Base-by-base conservation (phyloP, 2,797 vertebrate species). In the Melopsittacus undulatus region DNA sequence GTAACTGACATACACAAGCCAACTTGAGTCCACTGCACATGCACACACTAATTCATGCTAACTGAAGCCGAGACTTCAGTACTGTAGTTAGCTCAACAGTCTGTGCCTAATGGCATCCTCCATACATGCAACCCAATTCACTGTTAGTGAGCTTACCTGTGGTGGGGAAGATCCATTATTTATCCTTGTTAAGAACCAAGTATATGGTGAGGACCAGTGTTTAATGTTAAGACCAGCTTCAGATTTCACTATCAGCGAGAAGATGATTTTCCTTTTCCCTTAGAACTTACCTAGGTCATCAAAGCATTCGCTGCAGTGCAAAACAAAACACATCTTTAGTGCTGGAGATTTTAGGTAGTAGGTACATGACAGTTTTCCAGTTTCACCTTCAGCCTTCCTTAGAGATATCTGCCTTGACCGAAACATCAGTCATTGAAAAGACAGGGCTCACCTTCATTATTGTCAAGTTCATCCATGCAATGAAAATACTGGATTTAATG, bases 171-270 rank as follows among this genome's bases (percentile, higher is more conserved):
- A 68, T 46, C 24, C 45, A 49, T 52, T 74, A 46, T 69, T 52
- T 72, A 62, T 54, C 38, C 83, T 90, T 86, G 90, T 49, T 87
- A 92, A 96, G 51, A 94, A 94, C 30, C 26, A 82, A 77, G 59
- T 11, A 45, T 74, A 96, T 94, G 22, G 45, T 89, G 48, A 62
- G 23, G 66, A 78, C 45, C 63, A 82, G 40, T 54, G 66, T 56
- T 94, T 85, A 83, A 46, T 42, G 56, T 57, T 68, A 88, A 92
- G 72, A 81, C 36, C 61, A 91, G 48, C 66, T 91, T 80, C 22
- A 82, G 61, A 94, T 87, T 70, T 95, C 59, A 72, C 57, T 48
- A 32, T 23, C 38, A 52, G 56, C 9, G 73, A 52, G 24, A 73
- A 45, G 8, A 90, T 27, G 27, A 7, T 32, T 91, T 90, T 77